Evolutionary conservation across 2,113 vertebrate genomes (phyloP), one percentile per base, ranked within the genome.

Genomic region (Mystacornis crossleyi): DNA sequence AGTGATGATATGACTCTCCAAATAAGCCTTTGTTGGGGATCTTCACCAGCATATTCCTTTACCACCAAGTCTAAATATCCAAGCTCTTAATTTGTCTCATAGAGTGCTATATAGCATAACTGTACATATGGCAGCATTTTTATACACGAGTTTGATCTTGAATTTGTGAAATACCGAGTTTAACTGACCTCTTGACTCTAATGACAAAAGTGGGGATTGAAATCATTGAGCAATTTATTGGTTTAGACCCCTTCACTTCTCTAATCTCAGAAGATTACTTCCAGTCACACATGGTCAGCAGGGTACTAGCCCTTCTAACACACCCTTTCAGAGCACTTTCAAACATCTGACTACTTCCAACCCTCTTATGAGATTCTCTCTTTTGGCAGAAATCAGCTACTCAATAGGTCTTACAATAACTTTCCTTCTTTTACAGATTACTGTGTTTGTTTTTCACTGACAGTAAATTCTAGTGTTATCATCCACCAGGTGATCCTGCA

Each of bases 191-290:
- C 28, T 71, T 89, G 81, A 65, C 57, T 90, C 24, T 69, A 55
- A 54, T 61, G 66, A 93, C 0, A 0, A 91, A 85, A 91, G 23
- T 54, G 58, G 18, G 57, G 61, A 86, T 73, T 91, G 73, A 93
- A 93, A 91, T 77, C 73, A 34, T 69, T 91, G 62, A 85, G 50
- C 40, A 54, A 25, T 79, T 93, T 94, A 93, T 75, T 96, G 86
- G 57, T 87, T 96, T 95, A 96, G n/a, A 94, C n/a, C 26, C 53
- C 26, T 93, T 90, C 34, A 73, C 45, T 95, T 91, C 78, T 82
- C n/a, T 88, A 94, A 95, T 94, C 86, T 96, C 89, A 82, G 77
- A 93, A 89, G 91, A 93, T 94, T 87, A 61, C 62, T 87, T 90
- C 77, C 66, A 80, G 81, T 90, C 84, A 93, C 89, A 95, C 15